These are phyloP conservation scores for Bubo bubo DNA, from an alignment of 2,113 vertebrate species.

Conservation along the genomic window DNA sequence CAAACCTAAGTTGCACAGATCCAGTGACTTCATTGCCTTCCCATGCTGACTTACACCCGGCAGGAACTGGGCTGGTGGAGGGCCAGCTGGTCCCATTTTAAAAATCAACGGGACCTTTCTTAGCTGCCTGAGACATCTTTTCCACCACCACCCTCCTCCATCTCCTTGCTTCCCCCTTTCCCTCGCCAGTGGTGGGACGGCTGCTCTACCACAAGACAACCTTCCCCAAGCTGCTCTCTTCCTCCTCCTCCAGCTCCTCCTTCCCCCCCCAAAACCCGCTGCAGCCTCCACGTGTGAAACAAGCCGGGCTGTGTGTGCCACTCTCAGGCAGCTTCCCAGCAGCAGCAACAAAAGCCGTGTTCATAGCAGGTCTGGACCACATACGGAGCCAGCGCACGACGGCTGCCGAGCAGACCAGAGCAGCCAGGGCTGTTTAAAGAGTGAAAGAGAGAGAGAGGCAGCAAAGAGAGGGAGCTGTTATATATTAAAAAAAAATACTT, in stretches of 20 bases:
- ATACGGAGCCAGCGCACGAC: slow-evolving; percentile 62
- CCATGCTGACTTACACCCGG: neutral
- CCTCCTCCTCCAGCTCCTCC: neutral
- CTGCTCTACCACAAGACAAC: slow-evolving; percentile 17
- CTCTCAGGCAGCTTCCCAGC: slow-evolving; percentile 69
- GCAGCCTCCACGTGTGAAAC: slow-evolving; percentile 51
- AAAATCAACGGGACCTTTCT: slow-evolving; percentile 45
- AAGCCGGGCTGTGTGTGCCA: slow-evolving; percentile 66
- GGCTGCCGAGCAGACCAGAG: slow-evolving; percentile 55
- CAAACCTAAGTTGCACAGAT: neutral
- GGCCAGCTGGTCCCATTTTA: neutral
- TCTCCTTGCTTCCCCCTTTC: neutral
- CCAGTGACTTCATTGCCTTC: neutral
- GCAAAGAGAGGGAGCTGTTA: slow-evolving; percentile 65
- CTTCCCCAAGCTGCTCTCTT: neutral
- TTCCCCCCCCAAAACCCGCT: neutral
- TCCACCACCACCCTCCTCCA: neutral
- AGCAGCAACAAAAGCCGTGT: slow-evolving; percentile 73
- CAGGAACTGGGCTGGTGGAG: neutral
- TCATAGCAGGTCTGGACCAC: slow-evolving; percentile 70
- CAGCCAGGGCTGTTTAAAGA: slow-evolving; percentile 65
- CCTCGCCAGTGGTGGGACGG: neutral
- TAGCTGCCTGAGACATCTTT: slow-evolving; percentile 32
- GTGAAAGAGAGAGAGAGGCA: slow-evolving; percentile 12
- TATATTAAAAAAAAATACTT: slow-evolving; percentile 55